Percentiles rank a stretch among this genome's conserved stretches.
Evolutionary conservation across 2,113 vertebrate species (phyloP).

Genomic region (Melanerpes formicivorus): DNA sequence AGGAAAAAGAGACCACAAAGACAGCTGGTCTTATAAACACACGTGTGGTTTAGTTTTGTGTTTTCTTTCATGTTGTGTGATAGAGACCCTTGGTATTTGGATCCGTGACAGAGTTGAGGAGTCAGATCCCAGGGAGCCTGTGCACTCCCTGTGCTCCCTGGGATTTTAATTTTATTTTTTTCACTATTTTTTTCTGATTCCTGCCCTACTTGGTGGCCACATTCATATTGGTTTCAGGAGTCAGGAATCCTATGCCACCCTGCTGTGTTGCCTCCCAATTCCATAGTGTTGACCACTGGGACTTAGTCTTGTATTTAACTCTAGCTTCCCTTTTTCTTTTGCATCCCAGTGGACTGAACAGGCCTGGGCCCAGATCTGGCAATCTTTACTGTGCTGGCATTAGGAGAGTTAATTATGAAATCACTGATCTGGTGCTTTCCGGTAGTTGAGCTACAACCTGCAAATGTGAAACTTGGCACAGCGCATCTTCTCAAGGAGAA

Average conservation of each 20-base stretch:
- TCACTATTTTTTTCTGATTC: not conserved
- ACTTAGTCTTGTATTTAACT: not conserved
- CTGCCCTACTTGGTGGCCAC: not conserved
- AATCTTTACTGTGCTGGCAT: fast-evolving
- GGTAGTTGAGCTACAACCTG: not conserved
- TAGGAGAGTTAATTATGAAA: constrained; percentile 11
- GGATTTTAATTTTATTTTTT: not conserved
- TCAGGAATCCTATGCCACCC: not conserved
- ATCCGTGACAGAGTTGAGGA: not conserved
- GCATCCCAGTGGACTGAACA: not conserved
- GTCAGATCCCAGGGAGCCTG: not conserved
- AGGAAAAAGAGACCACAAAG: not conserved
- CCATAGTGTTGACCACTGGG: fast-evolving
- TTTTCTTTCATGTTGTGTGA: constrained; percentile 35
- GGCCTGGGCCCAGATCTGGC: not conserved
- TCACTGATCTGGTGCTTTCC: not conserved
- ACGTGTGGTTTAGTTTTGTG: constrained; percentile 39
- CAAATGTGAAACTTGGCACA: not conserved
- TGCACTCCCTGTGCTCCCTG: not conserved
- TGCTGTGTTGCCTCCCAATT: not conserved
- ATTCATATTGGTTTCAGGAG: not conserved
- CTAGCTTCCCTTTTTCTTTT: not conserved
- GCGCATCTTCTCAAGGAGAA: not conserved
- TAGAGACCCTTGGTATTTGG: constrained; percentile 51
- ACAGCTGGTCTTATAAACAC: constrained; percentile 60